Evolutionary conservation across 2,797 vertebrate genomes (phyloP), one percentile per base, ranked within the genome.

Genomic region (Rhinophrynus dorsalis): DNA sequence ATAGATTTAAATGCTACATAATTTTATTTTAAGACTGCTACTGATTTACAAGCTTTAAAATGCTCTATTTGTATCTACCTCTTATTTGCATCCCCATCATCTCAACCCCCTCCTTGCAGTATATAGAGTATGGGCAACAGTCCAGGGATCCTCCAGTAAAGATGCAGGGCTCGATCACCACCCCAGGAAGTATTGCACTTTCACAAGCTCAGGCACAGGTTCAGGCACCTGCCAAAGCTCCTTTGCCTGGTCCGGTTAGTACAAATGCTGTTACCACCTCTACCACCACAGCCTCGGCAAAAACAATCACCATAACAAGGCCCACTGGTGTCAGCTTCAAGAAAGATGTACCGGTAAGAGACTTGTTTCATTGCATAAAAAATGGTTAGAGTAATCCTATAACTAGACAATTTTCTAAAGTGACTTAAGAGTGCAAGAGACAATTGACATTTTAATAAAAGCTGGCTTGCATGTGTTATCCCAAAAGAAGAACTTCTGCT

Each of bases 121-220:
- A 99, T 90, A 98, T 99, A 21, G 97, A 99, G 82, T 99, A 99
- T 51, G 97, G 97, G 78, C 97, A 99, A 81, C 97, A 99, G 81
- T 98, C 97, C 79, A 91, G 97, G 91, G 97, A 99, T 80, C 97
- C 97, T 87, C 97, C 97, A 75, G 97, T 99, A 90, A 99, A 99
- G 91, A 98, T 99, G 97, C 97, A 99, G 79, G 97, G 96, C 50
- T 97, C 96, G 73, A 97, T 99, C 84, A 99, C 96, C 62, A 98
- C 97, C 23, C 97, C 97, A 50, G 97, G 97, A 78, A 99, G 96
- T 82, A 90, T 98, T 86, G 97, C 96, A 50, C 88, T 99, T 76
- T 96, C 97, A 60, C 94, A 96, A 62, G 94, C 94, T 40, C 94
- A 95, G 73, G 89, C 92, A 17, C 95, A 98, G 78, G 92, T 94